A percentile compares a stretch with the other conserved stretches of the same genome.
phyloP scores from a whole-genome alignment of 2,113 vertebrate species.

The Chloropsis hardwickii region DNA sequence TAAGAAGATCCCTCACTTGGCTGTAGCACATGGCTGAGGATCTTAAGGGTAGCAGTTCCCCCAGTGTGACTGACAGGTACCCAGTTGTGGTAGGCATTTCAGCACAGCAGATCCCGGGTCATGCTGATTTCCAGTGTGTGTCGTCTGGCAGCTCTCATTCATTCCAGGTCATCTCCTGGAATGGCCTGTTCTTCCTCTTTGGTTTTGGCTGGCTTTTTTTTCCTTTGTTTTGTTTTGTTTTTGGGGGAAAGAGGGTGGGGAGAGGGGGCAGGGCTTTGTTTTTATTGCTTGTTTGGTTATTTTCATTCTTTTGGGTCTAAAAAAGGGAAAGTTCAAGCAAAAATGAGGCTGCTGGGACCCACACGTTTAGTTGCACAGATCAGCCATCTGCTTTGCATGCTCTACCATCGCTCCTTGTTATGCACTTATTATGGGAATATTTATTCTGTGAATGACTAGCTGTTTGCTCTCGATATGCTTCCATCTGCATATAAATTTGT shows the following conservation, averaged over 20 bases:
- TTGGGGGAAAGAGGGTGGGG: not conserved
- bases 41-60: not conserved
- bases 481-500: slow-evolving; percentile 61
- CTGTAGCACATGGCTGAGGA: not conserved
- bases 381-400: slow-evolving; percentile 30
- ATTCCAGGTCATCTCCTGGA: not conserved
- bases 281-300: not conserved
- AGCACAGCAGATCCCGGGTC: not conserved
- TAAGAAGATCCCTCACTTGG: not conserved
- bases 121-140: not conserved
- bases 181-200: not conserved
- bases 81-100: not conserved
- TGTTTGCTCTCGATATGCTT: slow-evolving; percentile 44
- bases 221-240: not conserved
- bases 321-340: not conserved
- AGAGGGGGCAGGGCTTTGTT: not conserved
- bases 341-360: not conserved
- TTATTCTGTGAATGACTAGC: slow-evolving; percentile 44
- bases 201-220: not conserved
- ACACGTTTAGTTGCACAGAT: not conserved
- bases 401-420: slow-evolving; percentile 4
- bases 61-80: not conserved
- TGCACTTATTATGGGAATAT: slow-evolving; percentile 29
- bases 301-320: not conserved
- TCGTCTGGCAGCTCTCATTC: not conserved